phyloP scores from a whole-genome alignment of 1,140 invertebrate genomes.

The Dufourea novaeangliae region DNA sequence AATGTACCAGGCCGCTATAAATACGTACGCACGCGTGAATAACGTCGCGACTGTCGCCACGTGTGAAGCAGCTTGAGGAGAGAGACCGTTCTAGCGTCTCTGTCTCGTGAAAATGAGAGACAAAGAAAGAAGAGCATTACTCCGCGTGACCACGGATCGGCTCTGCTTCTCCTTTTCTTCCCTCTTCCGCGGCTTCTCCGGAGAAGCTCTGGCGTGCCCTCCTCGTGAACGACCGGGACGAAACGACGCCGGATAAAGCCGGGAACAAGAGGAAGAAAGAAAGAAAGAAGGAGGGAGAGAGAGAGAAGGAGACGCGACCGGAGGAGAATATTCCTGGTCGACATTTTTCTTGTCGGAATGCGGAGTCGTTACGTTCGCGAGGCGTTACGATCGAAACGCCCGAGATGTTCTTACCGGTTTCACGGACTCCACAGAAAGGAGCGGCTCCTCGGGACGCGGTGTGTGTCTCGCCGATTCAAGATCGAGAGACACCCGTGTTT shows the following conservation, averaged over 20 bases:
- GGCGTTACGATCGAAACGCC: conserved; percentile 69
- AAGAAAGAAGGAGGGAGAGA: not conserved
- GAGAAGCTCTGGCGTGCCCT: conserved; percentile 17
- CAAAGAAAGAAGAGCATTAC: not conserved
- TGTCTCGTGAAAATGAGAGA: too few species aligned
- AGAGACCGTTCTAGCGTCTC: conserved; percentile 38
- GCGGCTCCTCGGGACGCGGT: conserved; percentile 8
- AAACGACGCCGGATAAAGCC: not conserved
- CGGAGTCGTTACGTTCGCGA: conserved; percentile 69
- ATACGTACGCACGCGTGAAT: conserved; percentile 71
- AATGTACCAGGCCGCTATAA: conserved; percentile 70
- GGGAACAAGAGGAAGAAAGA: too few species aligned
- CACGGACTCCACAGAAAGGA: conserved; percentile 36
- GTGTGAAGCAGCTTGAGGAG: conserved; percentile 71
- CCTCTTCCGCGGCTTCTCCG: conserved; percentile 16
- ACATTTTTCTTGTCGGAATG: conserved; percentile 70
- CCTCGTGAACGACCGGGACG: conserved; percentile 36
- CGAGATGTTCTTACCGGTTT: conserved; percentile 68
- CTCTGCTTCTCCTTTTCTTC: conserved; percentile 25
- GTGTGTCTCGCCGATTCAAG: conserved; percentile 45
- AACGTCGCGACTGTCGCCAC: conserved; percentile 69
- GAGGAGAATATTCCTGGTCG: conserved; percentile 68
- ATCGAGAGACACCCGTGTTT: conserved; percentile 50
- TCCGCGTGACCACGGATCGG: not conserved
- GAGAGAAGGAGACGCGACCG: not conserved